Evolutionary conservation across 2,888 invertebrate genomes (phyloP).

Genomic region (Protodeltote pygarga): DNA sequence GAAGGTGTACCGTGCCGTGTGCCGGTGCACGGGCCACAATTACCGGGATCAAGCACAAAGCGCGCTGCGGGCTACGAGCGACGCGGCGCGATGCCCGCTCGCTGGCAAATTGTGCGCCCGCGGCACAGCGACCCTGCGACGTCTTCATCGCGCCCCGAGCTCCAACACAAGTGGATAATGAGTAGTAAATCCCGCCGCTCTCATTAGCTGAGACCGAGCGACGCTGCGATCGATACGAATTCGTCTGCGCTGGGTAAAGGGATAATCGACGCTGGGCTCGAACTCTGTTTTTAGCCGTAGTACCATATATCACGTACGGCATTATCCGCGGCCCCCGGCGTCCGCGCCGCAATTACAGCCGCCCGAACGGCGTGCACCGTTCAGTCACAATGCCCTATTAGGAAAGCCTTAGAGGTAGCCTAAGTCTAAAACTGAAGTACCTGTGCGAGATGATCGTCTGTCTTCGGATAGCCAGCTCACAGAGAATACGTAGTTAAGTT

Average conservation of each 20-base stretch:
- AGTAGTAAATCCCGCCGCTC: conserved; percentile 81
- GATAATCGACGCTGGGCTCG: conserved; percentile 79
- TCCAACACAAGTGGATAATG: conserved; percentile 84
- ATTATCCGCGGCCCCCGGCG: conserved; percentile 81
- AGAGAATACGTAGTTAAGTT: conserved; percentile 36
- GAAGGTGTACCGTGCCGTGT: conserved; percentile 66
- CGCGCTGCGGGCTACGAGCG: conserved; percentile 68
- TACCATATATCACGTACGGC: conserved; percentile 85
- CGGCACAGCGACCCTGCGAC: conserved; percentile 69
- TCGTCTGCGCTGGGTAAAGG: conserved; percentile 81
- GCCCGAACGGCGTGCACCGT: conserved; percentile 64
- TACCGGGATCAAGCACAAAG: conserved; percentile 82
- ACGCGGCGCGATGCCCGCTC: conserved; percentile 57
- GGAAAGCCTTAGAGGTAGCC: conserved; percentile 59
- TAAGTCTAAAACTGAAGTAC: conserved; percentile 41
- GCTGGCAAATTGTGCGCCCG: conserved; percentile 78
- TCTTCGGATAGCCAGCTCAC: conserved; percentile 21
- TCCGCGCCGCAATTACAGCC: conserved; percentile 79
- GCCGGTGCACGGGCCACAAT: conserved; percentile 63
- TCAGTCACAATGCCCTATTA: conserved; percentile 73
- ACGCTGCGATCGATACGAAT: conserved; percentile 82
- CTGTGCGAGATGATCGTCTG: conserved; percentile 40
- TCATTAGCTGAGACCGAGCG: conserved; percentile 82
- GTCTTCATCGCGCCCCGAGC: conserved; percentile 82
- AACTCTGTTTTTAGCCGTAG: conserved; percentile 83